These are phyloP conservation scores for Spatulosminthurus flaviceps DNA, from an alignment of 2,888 invertebrate species.

Conservation along the genomic window DNA sequence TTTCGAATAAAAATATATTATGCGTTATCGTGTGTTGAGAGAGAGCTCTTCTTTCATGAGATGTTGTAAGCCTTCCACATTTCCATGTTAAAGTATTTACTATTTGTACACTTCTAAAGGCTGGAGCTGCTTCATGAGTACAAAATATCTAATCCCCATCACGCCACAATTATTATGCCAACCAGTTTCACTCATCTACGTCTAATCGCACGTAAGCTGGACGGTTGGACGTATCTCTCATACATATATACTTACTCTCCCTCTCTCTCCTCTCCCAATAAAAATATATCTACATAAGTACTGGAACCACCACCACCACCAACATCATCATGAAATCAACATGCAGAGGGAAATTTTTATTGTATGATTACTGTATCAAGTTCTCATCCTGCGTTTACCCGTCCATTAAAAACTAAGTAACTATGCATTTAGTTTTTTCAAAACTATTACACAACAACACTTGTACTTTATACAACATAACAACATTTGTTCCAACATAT, in stretches of 20 bases:
- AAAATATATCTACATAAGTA: constrained; percentile 27
- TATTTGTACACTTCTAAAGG: constrained; percentile 20
- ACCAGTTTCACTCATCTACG: constrained; percentile 38
- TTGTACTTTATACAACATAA: not conserved
- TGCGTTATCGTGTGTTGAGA: not conserved
- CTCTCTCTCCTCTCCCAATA: constrained; percentile 2
- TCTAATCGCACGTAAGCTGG: not conserved
- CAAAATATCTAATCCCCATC: constrained; percentile 43
- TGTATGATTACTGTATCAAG: constrained; percentile 45
- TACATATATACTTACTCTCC: not conserved
- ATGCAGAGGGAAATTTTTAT: constrained; percentile 40
- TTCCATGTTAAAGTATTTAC: constrained; percentile 10
- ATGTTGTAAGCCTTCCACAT: constrained; percentile 11
- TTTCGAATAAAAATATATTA: constrained; percentile 6
- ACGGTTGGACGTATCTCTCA: not conserved
- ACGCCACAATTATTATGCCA: constrained; percentile 43
- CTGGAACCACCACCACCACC: constrained; percentile 20
- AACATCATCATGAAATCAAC: constrained; percentile 29
- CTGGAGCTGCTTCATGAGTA: constrained; percentile 28
- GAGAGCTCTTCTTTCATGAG: not conserved
- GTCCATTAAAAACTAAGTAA: constrained; percentile 37
- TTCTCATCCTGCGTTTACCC: constrained; percentile 41
- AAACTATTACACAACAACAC: constrained; percentile 42
- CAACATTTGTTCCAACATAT: too few species aligned
- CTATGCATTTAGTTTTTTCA: constrained; percentile 32